Percentiles rank a stretch among this genome's conserved stretches.
Conservation (phyloP, 1,140 invertebrate species). For the Drosophila kanapiae region DNA sequence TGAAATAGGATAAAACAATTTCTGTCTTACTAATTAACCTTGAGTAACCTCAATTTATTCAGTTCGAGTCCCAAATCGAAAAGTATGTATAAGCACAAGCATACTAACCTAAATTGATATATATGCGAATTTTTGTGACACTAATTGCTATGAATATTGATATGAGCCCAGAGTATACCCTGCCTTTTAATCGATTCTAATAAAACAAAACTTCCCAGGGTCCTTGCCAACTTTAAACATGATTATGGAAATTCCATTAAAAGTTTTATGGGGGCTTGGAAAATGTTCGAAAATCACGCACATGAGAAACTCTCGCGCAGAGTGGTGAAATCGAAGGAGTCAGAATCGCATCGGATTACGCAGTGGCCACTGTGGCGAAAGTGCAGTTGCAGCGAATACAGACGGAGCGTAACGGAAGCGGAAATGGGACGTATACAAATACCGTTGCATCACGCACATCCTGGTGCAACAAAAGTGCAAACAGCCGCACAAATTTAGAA, state of each 20-base stretch:
- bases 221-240: slow-evolving; percentile 52
- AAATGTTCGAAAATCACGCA: slow-evolving; percentile 75
- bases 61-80: neutral
- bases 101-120: slow-evolving; percentile 5
- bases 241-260: slow-evolving; percentile 77
- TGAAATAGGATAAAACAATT: no score
- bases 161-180: no score
- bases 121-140: neutral
- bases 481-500: slow-evolving; percentile 10
- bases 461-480: slow-evolving; percentile 37
- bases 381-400: slow-evolving; percentile 36
- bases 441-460: slow-evolving; percentile 66
- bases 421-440: slow-evolving; percentile 77
- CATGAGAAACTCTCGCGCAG: slow-evolving; percentile 11
- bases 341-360: slow-evolving; percentile 50
- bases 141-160: slow-evolving; percentile 3
- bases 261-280: slow-evolving; percentile 52
- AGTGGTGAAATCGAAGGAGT: neutral
- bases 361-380: slow-evolving; percentile 23
- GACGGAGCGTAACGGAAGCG: slow-evolving; percentile 49
- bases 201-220: neutral
- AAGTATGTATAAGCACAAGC: neutral
- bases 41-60: neutral
- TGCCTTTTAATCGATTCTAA: slow-evolving; percentile 25
- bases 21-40: neutral